Base-by-base conservation (phyloP, 2,888 invertebrate species). In the Drosophila subquinaria region DNA sequence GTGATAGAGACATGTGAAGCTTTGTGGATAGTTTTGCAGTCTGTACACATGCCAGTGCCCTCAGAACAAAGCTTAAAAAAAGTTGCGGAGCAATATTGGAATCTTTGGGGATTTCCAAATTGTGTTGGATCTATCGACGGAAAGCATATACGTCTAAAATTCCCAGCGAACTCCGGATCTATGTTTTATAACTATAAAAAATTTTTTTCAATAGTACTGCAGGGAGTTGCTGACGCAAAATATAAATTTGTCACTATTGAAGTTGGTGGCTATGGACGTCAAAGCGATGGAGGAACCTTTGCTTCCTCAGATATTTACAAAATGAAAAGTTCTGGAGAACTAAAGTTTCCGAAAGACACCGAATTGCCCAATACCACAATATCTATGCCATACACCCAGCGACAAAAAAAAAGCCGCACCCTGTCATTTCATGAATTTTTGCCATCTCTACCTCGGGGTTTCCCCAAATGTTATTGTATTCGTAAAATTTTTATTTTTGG, bases 131-230 rank as follows among this genome's bases (percentile, higher is more conserved):
- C 20, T 43, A 43, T 43, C 5, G 43, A 43, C 5, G 43, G 20
- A 43, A 43, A 43, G 13, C 40, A 40, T 0, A 40, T 40, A 40
- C 15, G 15, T 40, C 15, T 15, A 40, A 40, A 40, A 40, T 40
- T 15, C 9, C 15, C 40, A 40, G 40, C 43, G 43, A 30, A 89
- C 38, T 80, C 77, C 56, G 89, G 90, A 23, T 83, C 86, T 10
- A 61, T 78, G 51, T 90, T 69, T 76, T 88, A 72, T 65, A 52
- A 36, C n/a, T n/a, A n/a, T n/a, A n/a, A 52, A 13, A 3, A 9
- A 9, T 4, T 52, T n/a, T n/a, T 52, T 13, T 52, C 52, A 13
- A 38, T 52, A 38, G 52, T 52, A 9, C 23, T 52, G 20, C 52
- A 52, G 36, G 38, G 4, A 36, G 36, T 36, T 1, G 52, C 38